phyloP scores from a whole-genome alignment of 2,113 vertebrate species.

The Rhinopomastus cyanomelas region DNA sequence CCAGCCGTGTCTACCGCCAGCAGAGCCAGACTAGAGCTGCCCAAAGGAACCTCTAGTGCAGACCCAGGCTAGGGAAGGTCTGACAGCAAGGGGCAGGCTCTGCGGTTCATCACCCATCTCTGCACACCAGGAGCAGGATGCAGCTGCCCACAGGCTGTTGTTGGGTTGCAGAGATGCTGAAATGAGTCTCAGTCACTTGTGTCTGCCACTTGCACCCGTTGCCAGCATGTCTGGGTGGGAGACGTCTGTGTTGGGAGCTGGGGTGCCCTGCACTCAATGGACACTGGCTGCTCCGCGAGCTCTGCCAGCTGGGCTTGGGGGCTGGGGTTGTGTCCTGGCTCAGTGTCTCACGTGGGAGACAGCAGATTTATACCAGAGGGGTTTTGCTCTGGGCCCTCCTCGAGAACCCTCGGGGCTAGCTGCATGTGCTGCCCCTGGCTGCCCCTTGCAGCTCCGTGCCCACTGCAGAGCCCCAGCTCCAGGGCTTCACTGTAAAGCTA shows the following conservation, averaged over 20 bases:
- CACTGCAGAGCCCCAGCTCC: background rate
- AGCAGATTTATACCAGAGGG: background rate
- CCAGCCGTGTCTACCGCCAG: background rate
- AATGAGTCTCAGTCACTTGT: background rate
- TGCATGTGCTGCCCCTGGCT: background rate
- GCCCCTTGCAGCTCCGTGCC: background rate
- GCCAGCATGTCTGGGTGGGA: background rate
- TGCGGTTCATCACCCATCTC: background rate
- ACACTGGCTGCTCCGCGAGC: background rate
- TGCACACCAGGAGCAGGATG: background rate
- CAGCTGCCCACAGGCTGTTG: background rate
- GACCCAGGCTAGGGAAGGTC: background rate
- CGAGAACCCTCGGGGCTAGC: background rate
- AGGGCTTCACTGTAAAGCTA: background rate
- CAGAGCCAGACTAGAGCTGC: background rate
- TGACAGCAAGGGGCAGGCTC: background rate
- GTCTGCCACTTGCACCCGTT: background rate
- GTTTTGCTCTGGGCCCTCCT: background rate
- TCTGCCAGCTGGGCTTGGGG: fast-evolving
- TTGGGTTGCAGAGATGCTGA: background rate
- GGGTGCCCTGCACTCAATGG: fast-evolving
- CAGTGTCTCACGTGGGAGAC: fast-evolving
- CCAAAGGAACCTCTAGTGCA: background rate
- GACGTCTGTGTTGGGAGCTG: fast-evolving
- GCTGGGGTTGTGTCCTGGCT: fast-evolving